Percentiles rank a stretch among this genome's conserved stretches.
phyloP scores from a whole-genome alignment of 2,797 vertebrate genomes.

The Schizopygopsis malacanthus region DNA sequence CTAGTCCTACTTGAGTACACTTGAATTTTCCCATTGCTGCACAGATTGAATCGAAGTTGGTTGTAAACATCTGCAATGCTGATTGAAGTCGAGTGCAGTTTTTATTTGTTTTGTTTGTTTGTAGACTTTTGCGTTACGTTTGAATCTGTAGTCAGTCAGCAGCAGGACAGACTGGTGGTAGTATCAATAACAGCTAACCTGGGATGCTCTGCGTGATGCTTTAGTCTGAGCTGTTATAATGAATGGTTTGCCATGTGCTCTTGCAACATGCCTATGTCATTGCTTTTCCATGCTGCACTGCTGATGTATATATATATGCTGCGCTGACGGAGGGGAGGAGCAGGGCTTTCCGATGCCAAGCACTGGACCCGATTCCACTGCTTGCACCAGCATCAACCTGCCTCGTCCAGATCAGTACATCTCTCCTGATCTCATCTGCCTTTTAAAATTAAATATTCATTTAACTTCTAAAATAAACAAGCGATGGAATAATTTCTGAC shows the following conservation, averaged over 20 bases:
- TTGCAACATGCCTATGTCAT: conserved; percentile 83
- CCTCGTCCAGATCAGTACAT: conserved; percentile 27
- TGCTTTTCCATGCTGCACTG: conserved; percentile 82
- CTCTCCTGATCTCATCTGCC: conserved; percentile 44
- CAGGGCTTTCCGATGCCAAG: conserved; percentile 48
- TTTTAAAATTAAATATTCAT: not conserved
- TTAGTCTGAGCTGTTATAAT: conserved; percentile 57
- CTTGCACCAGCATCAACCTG: conserved; percentile 49
- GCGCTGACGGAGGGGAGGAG: conserved; percentile 65
- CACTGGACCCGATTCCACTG: conserved; percentile 38
- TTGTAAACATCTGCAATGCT: not conserved
- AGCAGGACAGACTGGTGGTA: not conserved
- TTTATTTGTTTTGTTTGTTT: not conserved
- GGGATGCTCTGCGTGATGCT: conserved; percentile 39
- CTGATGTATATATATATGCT: conserved; percentile 67
- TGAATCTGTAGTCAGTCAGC: not conserved
- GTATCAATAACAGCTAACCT: not conserved
- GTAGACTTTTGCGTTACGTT: not conserved
- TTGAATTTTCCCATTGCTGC: not conserved
- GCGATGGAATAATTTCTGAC: not conserved
- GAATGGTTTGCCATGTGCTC: conserved; percentile 78
- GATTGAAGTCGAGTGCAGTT: not conserved
- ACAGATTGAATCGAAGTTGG: not conserved
- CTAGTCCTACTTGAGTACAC: not conserved
- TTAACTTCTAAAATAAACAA: not conserved